A percentile compares a stretch with the other conserved stretches of the same genome.
Conservation (phyloP, 2,888 invertebrate species). For the Callyntrura sp. region DNA sequence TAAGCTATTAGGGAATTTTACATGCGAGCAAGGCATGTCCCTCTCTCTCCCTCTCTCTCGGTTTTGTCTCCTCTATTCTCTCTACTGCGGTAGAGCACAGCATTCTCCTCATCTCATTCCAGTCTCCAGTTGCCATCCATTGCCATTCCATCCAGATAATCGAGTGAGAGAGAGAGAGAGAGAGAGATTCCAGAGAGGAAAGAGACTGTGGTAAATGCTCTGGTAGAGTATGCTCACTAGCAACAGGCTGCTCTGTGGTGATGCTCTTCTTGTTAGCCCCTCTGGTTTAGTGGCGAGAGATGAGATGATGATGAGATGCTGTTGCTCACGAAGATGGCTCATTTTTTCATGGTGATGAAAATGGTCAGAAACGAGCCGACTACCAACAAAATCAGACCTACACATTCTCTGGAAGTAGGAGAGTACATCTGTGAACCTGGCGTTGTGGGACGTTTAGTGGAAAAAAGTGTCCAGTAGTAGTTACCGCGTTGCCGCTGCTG, state of each 20-base stretch:
- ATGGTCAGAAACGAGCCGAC: slow-evolving; percentile 39
- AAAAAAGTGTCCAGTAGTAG: background rate
- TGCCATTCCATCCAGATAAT: background rate
- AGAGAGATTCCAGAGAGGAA: slow-evolving; percentile 26
- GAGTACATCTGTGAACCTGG: slow-evolving; percentile 1
- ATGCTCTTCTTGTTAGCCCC: background rate
- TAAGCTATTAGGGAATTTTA: background rate
- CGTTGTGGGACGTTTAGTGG: background rate
- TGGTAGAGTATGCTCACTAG: slow-evolving; percentile 49
- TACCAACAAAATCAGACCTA: slow-evolving; percentile 30
- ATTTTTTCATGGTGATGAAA: slow-evolving; percentile 25
- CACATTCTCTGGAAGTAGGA: background rate
- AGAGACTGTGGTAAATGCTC: background rate
- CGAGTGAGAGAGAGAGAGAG: slow-evolving; percentile 62
- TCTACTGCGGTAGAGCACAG: background rate
- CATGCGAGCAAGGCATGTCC: slow-evolving; percentile 45
- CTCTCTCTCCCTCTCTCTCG: background rate
- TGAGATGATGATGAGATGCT: background rate
- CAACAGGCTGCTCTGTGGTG: slow-evolving; percentile 55
- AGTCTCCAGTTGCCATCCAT: slow-evolving; percentile 1
- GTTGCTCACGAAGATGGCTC: background rate
- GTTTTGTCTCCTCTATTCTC: background rate
- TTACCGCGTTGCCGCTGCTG: background rate
- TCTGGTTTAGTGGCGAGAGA: background rate
- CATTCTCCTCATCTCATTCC: background rate